A percentile compares a stretch with the other conserved stretches of the same genome.
Evolutionary conservation across 2,797 vertebrate species (phyloP).

Genomic region (Cirrhinus mrigala): DNA sequence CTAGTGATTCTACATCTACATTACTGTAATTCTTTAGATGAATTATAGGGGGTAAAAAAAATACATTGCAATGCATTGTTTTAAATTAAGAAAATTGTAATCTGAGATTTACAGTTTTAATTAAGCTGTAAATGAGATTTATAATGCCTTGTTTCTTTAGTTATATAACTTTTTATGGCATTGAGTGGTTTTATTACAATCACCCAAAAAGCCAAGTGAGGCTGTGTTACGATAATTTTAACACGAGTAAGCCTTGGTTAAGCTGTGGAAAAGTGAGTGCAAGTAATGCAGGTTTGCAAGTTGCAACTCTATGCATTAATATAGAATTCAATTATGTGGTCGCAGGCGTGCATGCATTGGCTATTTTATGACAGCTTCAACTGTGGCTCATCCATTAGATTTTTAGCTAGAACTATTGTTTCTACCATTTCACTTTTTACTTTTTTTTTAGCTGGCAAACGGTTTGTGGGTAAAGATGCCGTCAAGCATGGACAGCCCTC

Average conservation of each 20-base stretch:
- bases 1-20: background rate
- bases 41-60: background rate
- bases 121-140: background rate
- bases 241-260: background rate
- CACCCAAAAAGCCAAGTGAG: background rate
- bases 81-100: too few species aligned
- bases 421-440: background rate
- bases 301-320: background rate
- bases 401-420: background rate
- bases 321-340: background rate
- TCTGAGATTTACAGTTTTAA: background rate
- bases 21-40: background rate
- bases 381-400: constrained; percentile 23
- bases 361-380: background rate
- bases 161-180: background rate
- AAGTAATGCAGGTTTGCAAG: background rate
- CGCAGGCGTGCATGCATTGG: background rate
- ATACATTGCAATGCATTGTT: background rate
- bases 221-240: background rate
- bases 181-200: background rate
- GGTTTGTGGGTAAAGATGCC: constrained; percentile 39
- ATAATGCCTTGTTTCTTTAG: background rate
- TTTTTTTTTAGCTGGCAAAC: background rate
- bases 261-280: background rate
- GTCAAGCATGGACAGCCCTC: constrained; percentile 54